Percentiles rank a stretch among this genome's conserved stretches.
Evolutionary conservation across 2,113 vertebrate genomes (phyloP).

Genomic region (Lucifuga dentata): DNA sequence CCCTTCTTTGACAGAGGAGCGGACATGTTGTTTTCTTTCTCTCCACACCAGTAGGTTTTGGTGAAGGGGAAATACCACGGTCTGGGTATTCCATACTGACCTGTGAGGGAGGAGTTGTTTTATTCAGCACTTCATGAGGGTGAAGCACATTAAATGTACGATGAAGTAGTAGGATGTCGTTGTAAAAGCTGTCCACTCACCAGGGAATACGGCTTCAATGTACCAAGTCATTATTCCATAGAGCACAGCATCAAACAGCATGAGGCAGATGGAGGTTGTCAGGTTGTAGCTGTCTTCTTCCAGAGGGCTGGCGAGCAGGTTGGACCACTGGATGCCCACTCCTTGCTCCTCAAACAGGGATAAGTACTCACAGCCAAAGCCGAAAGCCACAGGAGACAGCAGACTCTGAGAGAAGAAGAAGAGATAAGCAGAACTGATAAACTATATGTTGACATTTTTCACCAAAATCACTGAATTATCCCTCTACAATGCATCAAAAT

Average conservation of each 20-base stretch:
- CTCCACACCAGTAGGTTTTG: conserved; percentile 95
- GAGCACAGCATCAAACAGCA: conserved; percentile 91
- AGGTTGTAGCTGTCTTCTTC: conserved; percentile 93
- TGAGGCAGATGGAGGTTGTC: conserved; percentile 91
- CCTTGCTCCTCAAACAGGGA: conserved; percentile 97
- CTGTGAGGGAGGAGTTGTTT: conserved; percentile 68
- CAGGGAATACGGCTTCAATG: conserved; percentile 96
- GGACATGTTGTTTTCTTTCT: conserved; percentile 82
- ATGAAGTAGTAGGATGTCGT: no score
- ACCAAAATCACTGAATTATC: no score
- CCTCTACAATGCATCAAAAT: no score
- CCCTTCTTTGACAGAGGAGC: conserved; percentile 81
- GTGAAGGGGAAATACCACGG: conserved; percentile 98
- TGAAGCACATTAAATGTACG: no score
- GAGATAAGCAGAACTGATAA: not conserved
- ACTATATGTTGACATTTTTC: no score
- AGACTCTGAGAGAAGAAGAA: conserved; percentile 85
- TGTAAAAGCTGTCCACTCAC: conserved; percentile 70
- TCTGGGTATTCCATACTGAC: conserved; percentile 96
- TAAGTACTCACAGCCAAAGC: conserved; percentile 96
- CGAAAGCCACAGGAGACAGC: conserved; percentile 96
- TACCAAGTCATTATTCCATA: conserved; percentile 98
- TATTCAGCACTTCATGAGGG: not conserved
- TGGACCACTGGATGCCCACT: conserved; percentile 95
- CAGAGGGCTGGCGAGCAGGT: conserved; percentile 91